Base-by-base conservation (phyloP, 2,888 invertebrate genomes). In the Trypoxylon attenuatum region DNA sequence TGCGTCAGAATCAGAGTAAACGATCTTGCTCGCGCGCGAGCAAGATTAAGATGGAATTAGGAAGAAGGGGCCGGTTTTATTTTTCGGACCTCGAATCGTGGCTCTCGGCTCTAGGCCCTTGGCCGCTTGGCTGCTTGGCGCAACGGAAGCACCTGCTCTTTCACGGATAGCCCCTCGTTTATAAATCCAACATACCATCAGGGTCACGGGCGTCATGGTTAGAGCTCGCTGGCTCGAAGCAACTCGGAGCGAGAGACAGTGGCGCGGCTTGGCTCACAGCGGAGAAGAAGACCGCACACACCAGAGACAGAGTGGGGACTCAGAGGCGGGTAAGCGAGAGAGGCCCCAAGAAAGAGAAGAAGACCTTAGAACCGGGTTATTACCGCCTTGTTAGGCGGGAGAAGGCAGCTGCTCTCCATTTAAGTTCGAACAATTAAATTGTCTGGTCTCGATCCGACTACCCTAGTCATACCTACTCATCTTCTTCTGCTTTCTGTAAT, bases 351-450 rank as follows among this genome's bases (percentile, higher is more conserved):
- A 50, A 53, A 56, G 72, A 72, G 69, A 68, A 52, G 72, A 66
- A 68, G 75, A 77, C 62, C 63, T 72, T 65, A 72, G 76, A 76
- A 63, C 75, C 78, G 78, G 81, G 80, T 85, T 86, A 86, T 86
- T 86, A 85, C 82, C 75, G 81, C 70, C 85, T 86, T 85, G 85
- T 85, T 84, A 83, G 77, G 73, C 74, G 64, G 73, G 60, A 75
- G 77, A 76, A 73, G 79, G 81, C 84, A 85, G 84, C 82, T 85
- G 85, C 82, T 81, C 82, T 80, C 79, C 84, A 82, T 84, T 86
- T 85, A 82, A 85, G 84, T 85, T 84, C 77, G 79, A 82, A 86
- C 86, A 86, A 86, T 86, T 86, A 84, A 86, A 86, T 82, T 84
- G 81, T 73, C 75, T 79, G 77, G 69, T 79, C 71, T 72, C 60